Evolutionary conservation across 2,797 vertebrate genomes (phyloP), one percentile per base, ranked within the genome.

Genomic region (Zenarchopterus dispar): DNA sequence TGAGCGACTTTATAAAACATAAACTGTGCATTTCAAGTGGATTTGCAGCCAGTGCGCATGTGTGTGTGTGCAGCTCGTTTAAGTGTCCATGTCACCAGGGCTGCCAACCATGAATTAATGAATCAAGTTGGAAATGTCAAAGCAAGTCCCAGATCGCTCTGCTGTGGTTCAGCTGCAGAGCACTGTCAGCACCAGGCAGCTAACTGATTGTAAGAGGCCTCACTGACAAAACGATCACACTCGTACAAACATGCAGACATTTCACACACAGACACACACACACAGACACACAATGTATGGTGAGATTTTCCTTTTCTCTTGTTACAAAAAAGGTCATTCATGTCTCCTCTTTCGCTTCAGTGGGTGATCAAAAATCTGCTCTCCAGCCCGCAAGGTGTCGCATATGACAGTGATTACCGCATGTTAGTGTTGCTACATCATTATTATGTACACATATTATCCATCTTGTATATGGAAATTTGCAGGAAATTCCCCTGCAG

Each of bases 51-150:
- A 17, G 68, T n/a, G 53, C 46, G 66, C 7, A 6, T 28, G 28
- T 28, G 28, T 6, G 28, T 28, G 28, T 28, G 28, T 28, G 28
- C 43, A 45, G 76, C 82, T 80, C 23, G 9, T 82, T 85, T 84
- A 65, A 75, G 73, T 58, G 75, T 54, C 71, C 55, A 16, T 78
- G 79, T 84, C 85, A 83, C 69, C 57, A 23, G 52, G 42, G 55
- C 73, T 84, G 84, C 82, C 85, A 86, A 78, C 69, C 74, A 64
- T 74, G 80, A 88, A 85, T 89, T 85, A 87, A 90, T 90, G 77
- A 86, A 86, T 90, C 81, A 86, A 80, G 82, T 84, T 88, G 86
- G 85, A 89, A 90, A 90, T 90, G 90, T 90, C 89, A 90, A 73
- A 77, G 78, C 80, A 69, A 78, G 81, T 88, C 87, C 84, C 84